These are phyloP conservation scores for Todiramphus chloris DNA, from an alignment of 2,113 vertebrate genomes.

Conservation along the genomic window DNA sequence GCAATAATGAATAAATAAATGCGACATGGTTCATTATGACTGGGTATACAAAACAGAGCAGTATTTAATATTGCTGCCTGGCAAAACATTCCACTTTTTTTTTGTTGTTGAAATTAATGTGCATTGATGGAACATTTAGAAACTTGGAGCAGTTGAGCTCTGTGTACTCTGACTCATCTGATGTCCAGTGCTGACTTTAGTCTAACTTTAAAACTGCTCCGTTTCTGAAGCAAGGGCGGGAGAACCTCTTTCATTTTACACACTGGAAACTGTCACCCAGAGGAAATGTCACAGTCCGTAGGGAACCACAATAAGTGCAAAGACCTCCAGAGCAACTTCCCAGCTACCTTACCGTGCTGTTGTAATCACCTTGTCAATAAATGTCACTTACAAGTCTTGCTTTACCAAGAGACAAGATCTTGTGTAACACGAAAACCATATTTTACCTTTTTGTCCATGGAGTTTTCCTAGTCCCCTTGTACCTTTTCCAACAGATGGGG, in stretches of 20 bases:
- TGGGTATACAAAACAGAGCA: slow-evolving; percentile 43
- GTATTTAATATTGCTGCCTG: slow-evolving; percentile 54
- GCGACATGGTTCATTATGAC: slow-evolving; percentile 42
- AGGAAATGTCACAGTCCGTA: slow-evolving; percentile 68
- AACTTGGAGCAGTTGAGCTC: slow-evolving; percentile 19
- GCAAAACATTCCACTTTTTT: slow-evolving; percentile 73
- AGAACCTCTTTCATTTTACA: slow-evolving; percentile 62
- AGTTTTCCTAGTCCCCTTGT: slow-evolving; percentile 18
- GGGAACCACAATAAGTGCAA: slow-evolving; percentile 46
- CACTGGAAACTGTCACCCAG: slow-evolving; percentile 75
- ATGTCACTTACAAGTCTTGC: slow-evolving; percentile 30
- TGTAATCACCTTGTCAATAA: slow-evolving; percentile 65
- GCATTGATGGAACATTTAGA: slow-evolving; percentile 47
- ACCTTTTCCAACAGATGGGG: slow-evolving; percentile 30
- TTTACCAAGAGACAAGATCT: slow-evolving; percentile 12
- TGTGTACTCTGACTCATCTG: not conserved
- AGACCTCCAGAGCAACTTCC: slow-evolving; percentile 63
- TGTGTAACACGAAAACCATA: slow-evolving; percentile 8
- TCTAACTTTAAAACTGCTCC: slow-evolving; percentile 47
- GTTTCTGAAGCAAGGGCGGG: slow-evolving; percentile 33
- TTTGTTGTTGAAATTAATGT: slow-evolving; percentile 48
- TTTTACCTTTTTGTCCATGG: not conserved
- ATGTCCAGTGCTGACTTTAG: slow-evolving; percentile 39
- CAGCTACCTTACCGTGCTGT: slow-evolving; percentile 51
- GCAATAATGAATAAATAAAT: slow-evolving; percentile 49